Evolutionary conservation across 2,113 vertebrate species (phyloP).

Genomic region (Chaetops frenatus): DNA sequence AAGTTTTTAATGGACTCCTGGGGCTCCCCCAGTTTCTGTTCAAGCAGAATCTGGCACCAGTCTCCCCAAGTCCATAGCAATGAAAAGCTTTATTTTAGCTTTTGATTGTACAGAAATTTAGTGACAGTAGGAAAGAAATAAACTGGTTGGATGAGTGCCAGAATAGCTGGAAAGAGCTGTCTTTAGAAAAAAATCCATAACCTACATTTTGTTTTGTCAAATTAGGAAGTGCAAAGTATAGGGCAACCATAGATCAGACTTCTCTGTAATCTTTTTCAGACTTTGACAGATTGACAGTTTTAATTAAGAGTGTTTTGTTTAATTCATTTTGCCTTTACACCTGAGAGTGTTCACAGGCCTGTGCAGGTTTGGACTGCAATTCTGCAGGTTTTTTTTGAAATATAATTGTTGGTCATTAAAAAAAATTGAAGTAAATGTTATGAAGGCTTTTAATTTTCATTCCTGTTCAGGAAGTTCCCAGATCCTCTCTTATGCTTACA

Average conservation of each 20-base stretch:
- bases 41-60: not conserved
- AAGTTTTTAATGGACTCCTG: conserved; percentile 6
- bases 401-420: conserved; percentile 26
- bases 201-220: not conserved
- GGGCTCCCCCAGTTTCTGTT: not conserved
- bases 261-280: not conserved
- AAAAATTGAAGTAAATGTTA: not conserved
- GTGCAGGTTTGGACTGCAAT: not conserved
- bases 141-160: not conserved
- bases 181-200: not conserved
- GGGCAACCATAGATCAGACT: not conserved
- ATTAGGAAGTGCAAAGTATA: not conserved
- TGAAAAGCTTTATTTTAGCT: conserved; percentile 13
- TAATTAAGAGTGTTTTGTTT: conserved; percentile 11
- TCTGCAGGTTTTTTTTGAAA: not conserved
- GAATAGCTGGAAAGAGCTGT: not conserved
- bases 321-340: not conserved
- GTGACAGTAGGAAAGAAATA: not conserved
- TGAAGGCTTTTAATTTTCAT: conserved; percentile 28
- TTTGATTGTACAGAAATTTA: not conserved
- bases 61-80: not conserved
- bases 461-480: not conserved
- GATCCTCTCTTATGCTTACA: not conserved
- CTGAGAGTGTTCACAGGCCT: conserved; percentile 2
- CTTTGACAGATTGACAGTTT: conserved; percentile 21